Evolutionary conservation across 2,113 vertebrate species (phyloP).

Genomic region (Oncorhynchus nerka): DNA sequence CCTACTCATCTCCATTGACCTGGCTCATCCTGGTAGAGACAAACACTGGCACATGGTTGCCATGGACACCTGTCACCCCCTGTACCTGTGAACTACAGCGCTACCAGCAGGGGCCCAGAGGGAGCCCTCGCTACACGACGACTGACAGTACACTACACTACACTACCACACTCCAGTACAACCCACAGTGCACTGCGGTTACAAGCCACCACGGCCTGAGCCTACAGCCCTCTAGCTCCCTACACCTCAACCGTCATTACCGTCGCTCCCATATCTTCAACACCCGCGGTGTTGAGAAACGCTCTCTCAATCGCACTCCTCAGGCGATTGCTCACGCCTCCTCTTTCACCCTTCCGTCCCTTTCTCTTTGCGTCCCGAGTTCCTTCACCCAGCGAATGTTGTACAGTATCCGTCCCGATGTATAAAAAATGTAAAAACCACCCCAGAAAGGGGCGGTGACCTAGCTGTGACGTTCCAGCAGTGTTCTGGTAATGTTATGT

Average conservation of each 20-base stretch:
- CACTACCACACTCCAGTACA: neutral
- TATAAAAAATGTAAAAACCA: neutral
- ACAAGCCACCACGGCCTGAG: neutral
- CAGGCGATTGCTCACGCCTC: neutral
- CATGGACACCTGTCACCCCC: neutral
- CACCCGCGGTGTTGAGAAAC: neutral
- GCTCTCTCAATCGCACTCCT: too few species aligned
- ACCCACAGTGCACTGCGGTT: neutral
- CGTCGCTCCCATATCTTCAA: neutral
- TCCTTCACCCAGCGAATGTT: neutral
- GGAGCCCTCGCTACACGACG: neutral
- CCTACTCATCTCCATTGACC: neutral
- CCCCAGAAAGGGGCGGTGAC: neutral
- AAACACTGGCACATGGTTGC: neutral
- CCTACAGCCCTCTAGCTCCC: too few species aligned
- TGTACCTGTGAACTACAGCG: neutral
- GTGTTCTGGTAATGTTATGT: neutral
- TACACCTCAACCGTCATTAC: neutral
- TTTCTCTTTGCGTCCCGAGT: neutral
- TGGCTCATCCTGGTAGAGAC: neutral
- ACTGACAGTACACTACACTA: too few species aligned
- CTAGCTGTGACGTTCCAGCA: neutral
- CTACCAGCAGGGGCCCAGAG: neutral
- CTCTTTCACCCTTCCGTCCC: slow-evolving; percentile 3
- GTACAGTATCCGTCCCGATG: neutral